Conservation (phyloP, 2,888 invertebrate genomes). For the Diogma glabrata region DNA sequence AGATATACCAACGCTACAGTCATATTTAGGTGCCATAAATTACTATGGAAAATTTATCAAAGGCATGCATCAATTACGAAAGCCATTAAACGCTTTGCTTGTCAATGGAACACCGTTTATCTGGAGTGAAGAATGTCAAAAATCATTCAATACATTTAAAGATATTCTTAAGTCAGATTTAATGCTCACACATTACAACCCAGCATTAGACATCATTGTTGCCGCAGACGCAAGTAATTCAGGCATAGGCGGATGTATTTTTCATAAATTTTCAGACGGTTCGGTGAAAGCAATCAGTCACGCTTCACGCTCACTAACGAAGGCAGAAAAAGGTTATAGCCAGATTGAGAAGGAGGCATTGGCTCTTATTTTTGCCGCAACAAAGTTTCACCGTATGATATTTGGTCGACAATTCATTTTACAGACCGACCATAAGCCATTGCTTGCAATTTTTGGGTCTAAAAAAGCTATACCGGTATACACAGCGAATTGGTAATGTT, state of each 20-base stretch:
- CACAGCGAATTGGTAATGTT: conserved; percentile 11
- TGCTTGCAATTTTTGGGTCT: conserved; percentile 13
- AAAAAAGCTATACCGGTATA: conserved; percentile 15
- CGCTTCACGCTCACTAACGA: no score
- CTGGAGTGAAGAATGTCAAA: neutral
- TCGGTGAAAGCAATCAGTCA: no score
- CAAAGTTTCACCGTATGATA: conserved; percentile 26
- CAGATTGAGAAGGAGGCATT: conserved; percentile 28
- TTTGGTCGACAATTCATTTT: conserved; percentile 26
- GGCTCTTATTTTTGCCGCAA: conserved; percentile 24
- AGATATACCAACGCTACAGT: no score
- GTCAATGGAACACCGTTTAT: neutral
- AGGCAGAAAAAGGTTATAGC: conserved; percentile 25
- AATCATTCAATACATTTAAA: conserved; percentile 12
- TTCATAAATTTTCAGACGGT: conserved; percentile 22
- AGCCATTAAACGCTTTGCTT: neutral
- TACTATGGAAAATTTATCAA: conserved; percentile 16
- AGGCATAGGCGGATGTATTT: conserved; percentile 17
- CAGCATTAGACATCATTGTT: conserved; percentile 15
- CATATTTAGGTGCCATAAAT: conserved; percentile 16
- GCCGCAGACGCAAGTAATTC: conserved; percentile 20
- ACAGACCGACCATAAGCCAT: conserved; percentile 21
- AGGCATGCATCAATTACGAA: neutral
- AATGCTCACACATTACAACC: neutral
- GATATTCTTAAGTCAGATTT: neutral